phyloP scores from a whole-genome alignment of 2,888 invertebrate genomes.

The Physocephala rufipes region DNA sequence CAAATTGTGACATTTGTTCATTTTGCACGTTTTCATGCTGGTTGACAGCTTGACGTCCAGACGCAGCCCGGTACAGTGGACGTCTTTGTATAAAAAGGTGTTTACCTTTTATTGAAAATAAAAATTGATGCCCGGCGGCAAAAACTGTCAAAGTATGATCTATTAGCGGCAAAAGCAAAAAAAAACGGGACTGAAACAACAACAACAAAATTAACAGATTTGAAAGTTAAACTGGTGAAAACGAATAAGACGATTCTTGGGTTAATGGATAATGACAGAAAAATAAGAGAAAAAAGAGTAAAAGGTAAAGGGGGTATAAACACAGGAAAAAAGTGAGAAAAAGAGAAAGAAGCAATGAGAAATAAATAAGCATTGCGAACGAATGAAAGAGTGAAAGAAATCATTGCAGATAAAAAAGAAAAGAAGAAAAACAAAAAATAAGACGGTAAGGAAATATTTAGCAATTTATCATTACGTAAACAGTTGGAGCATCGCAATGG shows the following conservation, averaged over 20 bases:
- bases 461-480: conserved; percentile 58
- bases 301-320: conserved; percentile 36
- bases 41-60: conserved; percentile 43
- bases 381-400: conserved; percentile 24
- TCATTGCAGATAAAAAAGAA: conserved; percentile 10
- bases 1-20: conserved; percentile 30
- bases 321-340: conserved; percentile 35
- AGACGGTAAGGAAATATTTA: conserved; percentile 46
- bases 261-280: conserved; percentile 27
- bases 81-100: conserved; percentile 10
- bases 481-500: conserved; percentile 46
- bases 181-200: conserved; percentile 43
- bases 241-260: conserved; percentile 19
- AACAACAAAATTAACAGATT: conserved; percentile 24
- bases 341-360: conserved; percentile 49
- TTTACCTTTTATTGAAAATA: conserved; percentile 53
- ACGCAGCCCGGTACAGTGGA: conserved; percentile 10
- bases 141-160: conserved; percentile 60
- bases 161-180: conserved; percentile 47
- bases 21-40: conserved; percentile 35
- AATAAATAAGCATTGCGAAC: conserved; percentile 39
- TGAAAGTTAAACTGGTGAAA: conserved; percentile 31
- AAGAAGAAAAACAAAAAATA: conserved; percentile 7
- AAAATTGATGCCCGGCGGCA: conserved; percentile 62
- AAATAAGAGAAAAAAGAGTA: conserved; percentile 23